These are phyloP conservation scores for Lutraria lutraria DNA, from an alignment of 2,888 invertebrate genomes.

Conservation along the genomic window DNA sequence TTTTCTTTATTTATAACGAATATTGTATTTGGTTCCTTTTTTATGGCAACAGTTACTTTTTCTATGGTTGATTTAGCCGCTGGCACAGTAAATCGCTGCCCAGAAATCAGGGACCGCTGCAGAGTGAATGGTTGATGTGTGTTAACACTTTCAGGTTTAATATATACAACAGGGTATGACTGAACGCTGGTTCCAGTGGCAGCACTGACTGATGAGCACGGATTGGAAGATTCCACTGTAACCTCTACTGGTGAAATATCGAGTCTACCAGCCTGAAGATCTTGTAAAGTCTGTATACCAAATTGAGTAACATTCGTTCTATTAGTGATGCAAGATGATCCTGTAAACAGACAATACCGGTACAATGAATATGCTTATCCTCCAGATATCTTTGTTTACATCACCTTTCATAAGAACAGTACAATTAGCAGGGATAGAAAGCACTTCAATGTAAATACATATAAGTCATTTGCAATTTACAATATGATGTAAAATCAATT, in stretches of 20 bases:
- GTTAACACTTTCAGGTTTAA: not conserved
- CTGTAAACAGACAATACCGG: too few relatives aligned
- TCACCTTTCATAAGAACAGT: too few relatives aligned
- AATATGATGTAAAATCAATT: too few relatives aligned
- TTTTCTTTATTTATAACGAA: not conserved
- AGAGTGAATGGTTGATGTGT: not conserved
- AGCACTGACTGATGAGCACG: not conserved
- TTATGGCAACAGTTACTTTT: not conserved
- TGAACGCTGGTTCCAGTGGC: too few relatives aligned
- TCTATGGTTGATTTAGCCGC: not conserved
- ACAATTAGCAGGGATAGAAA: too few relatives aligned
- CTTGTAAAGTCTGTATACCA: slow-evolving; percentile 42
- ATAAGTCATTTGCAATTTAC: too few relatives aligned
- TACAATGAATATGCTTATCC: too few relatives aligned
- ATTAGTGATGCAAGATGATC: too few relatives aligned
- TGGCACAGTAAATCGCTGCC: not conserved
- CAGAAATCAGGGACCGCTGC: not conserved
- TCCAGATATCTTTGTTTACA: too few relatives aligned
- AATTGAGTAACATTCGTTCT: not conserved
- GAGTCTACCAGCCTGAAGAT: slow-evolving; percentile 35
- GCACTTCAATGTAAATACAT: too few relatives aligned
- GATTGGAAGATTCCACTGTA: not conserved
- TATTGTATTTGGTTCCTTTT: not conserved
- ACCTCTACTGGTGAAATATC: slow-evolving; percentile 40
- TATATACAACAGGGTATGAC: not conserved